Conservation (phyloP, 2,797 vertebrate genomes). For the Euthynnus affinis region DNA sequence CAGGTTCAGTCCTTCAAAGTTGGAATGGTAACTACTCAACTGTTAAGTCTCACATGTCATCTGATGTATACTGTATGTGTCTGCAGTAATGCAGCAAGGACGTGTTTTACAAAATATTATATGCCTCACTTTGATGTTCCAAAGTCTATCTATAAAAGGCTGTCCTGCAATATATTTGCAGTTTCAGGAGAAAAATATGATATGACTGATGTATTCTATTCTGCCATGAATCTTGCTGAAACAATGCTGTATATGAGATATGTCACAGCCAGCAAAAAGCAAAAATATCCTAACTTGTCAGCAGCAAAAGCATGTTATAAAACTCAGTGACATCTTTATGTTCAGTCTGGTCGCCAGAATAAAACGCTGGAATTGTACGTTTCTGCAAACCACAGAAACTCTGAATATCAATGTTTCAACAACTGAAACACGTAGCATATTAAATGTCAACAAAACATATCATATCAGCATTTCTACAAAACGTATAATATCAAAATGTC, state of each 20-base stretch:
- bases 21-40: background rate
- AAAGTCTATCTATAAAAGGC: background rate
- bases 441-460: too few relatives aligned
- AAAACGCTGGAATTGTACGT: too few relatives aligned
- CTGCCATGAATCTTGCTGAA: conserved; percentile 27
- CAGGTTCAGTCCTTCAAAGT: background rate
- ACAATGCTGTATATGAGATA: conserved; percentile 14
- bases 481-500: too few relatives aligned
- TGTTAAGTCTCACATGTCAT: background rate
- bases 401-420: too few relatives aligned
- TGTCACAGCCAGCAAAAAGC: conserved; percentile 19
- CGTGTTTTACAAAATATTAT: conserved; percentile 12
- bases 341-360: too few relatives aligned
- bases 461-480: too few relatives aligned
- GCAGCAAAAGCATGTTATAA: conserved; percentile 38
- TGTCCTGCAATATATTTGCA: conserved; percentile 29
- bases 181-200: conserved; percentile 8
- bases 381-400: too few relatives aligned
- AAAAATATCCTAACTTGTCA: conserved; percentile 26
- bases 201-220: conserved; percentile 21
- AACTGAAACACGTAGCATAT: too few relatives aligned
- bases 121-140: background rate
- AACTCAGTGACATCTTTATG: conserved; percentile 49
- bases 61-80: background rate
- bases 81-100: background rate